Evolutionary conservation across 1,140 invertebrate genomes (phyloP).

Genomic region (Globodera ellingtonae): DNA sequence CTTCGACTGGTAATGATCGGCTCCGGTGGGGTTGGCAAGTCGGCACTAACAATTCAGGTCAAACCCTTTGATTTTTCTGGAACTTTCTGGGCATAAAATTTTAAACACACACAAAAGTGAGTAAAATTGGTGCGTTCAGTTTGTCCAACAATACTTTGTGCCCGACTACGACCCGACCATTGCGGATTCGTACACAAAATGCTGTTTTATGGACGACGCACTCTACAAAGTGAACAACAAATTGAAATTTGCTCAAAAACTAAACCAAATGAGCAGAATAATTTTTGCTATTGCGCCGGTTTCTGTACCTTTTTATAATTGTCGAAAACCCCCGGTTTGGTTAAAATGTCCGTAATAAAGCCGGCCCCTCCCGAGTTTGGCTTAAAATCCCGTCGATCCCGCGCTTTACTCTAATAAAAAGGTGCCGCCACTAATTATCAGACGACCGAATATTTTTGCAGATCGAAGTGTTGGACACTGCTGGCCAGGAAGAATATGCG

Average conservation of each 20-base stretch:
- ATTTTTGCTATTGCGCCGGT: too few relatives aligned
- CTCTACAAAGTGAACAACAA: conserved; percentile 49
- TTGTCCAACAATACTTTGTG: conserved; percentile 72
- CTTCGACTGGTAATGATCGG: conserved; percentile 25
- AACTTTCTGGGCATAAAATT: too few relatives aligned
- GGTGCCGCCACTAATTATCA: not conserved
- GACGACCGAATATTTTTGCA: conserved; percentile 23
- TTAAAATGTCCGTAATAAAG: too few relatives aligned
- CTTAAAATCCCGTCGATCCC: too few relatives aligned
- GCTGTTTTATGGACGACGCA: conserved; percentile 67
- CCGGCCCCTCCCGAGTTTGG: too few relatives aligned
- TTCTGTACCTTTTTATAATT: too few relatives aligned
- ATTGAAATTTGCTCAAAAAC: too few relatives aligned
- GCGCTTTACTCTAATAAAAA: not conserved
- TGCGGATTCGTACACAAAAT: conserved; percentile 79
- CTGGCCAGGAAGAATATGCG: conserved; percentile 94
- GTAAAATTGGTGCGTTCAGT: not conserved
- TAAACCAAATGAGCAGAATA: too few relatives aligned
- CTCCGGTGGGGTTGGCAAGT: conserved; percentile 27
- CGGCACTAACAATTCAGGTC: conserved; percentile 26
- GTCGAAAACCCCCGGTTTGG: too few relatives aligned
- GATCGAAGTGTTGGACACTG: conserved; percentile 82
- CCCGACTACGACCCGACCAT: conserved; percentile 87
- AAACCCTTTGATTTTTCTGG: too few relatives aligned
- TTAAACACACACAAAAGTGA: too few relatives aligned